phyloP scores from a whole-genome alignment of 2,797 vertebrate species.

The Lemur catta region DNA sequence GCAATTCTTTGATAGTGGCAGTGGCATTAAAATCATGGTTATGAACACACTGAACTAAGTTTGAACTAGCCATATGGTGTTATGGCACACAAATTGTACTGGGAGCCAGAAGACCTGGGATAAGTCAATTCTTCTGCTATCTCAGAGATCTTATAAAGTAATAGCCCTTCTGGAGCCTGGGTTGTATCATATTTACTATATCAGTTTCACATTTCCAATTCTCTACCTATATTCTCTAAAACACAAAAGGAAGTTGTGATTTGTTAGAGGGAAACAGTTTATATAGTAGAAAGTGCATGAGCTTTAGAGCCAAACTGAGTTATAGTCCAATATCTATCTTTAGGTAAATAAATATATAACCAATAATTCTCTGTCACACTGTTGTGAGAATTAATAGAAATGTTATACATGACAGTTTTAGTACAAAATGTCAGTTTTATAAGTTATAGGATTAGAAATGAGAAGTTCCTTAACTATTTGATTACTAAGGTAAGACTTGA shows the following conservation, averaged over 20 bases:
- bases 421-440: background rate
- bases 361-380: background rate
- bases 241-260: background rate
- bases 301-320: background rate
- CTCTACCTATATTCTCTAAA: background rate
- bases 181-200: background rate
- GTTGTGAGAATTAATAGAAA: background rate
- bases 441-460: background rate
- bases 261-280: background rate
- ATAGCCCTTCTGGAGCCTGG: background rate
- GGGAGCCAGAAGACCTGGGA: background rate
- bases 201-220: background rate
- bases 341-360: background rate
- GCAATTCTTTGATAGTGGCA: background rate
- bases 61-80: background rate
- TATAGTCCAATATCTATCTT: background rate
- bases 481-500: background rate
- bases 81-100: background rate
- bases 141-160: background rate
- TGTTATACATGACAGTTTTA: background rate
- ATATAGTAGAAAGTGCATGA: background rate
- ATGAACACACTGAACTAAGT: background rate
- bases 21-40: background rate
- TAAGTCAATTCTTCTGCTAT: background rate
- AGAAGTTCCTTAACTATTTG: background rate